Base-by-base conservation (phyloP, 2,888 invertebrate species). In the Apantesis nais region DNA sequence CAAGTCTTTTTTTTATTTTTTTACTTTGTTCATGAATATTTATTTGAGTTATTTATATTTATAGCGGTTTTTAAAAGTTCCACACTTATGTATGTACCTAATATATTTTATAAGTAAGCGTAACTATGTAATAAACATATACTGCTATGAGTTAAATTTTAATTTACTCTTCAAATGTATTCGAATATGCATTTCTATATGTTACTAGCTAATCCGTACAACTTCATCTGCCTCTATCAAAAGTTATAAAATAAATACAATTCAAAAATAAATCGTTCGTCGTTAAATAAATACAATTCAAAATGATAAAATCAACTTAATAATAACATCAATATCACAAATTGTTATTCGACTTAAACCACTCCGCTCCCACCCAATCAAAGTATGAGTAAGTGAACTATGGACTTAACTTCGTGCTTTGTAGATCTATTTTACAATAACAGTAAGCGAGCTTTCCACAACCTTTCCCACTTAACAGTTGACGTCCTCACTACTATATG, bases 1-100 rank as follows among this genome's bases (percentile, higher is more conserved):
- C 52, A 19, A 34, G 25, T 37, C 64, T 66, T 39, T 62, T 62
- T 62, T 29, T 64, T 66, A 39, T 48, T 55, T 68, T 37, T 63
- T 62, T 52, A 58, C 39, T n/a, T 34, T 62, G 12, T 67, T 55
- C 55, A 52, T 58, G 4, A 64, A 58, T 52, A 5, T 63, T 63
- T 44, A 64, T 37, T 14, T 55, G 16, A 37, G 25, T 52, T 64
- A 34, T 52, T 22, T 34, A 58, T 58, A 16, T 58, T 25, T 14
- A 58, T 58, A 58, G 29, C 29, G 29, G 0, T 41, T 29, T 44
- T 39, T 63, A 1, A 41, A 44, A 11, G 19, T 63, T 22, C 19
- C 31, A 41, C 9, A 41, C 29, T 16, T 14, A 41, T 37, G n/a
- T 62, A 62, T 39, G 2, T 25, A 39, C 25, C 19, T 63, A 41